Conservation (phyloP, 2,113 vertebrate species). For the Edolisoma coerulescens region DNA sequence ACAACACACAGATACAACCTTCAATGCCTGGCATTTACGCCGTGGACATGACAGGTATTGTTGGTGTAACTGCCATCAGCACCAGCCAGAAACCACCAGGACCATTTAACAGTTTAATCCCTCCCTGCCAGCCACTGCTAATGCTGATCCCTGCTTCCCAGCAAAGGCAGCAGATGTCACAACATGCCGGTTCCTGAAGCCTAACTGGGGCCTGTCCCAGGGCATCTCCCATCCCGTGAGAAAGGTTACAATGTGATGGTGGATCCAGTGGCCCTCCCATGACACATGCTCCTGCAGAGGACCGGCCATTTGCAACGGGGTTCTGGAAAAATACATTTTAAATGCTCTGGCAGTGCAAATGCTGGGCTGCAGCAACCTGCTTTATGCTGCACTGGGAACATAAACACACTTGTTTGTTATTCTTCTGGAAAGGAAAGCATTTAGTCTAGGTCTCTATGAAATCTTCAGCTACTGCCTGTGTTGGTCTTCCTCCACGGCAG, state of each 20-base stretch:
- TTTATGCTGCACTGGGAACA: fast-evolving
- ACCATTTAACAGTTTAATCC: neutral
- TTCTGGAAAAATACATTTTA: neutral
- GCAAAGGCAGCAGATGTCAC: neutral
- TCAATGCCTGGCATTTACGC: neutral
- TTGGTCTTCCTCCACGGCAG: fast-evolving
- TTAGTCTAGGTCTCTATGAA: neutral
- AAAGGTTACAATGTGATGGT: fast-evolving
- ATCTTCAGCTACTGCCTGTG: neutral
- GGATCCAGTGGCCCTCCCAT: fast-evolving
- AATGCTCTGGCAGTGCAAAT: fast-evolving
- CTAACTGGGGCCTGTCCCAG: neutral
- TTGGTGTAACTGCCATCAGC: neutral
- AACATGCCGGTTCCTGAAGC: neutral
- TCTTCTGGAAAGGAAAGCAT: neutral
- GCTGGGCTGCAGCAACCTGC: neutral
- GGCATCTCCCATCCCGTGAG: neutral
- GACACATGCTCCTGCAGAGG: fast-evolving
- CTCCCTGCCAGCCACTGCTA: neutral
- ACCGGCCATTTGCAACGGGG: fast-evolving
- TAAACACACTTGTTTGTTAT: neutral
- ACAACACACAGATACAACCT: neutral
- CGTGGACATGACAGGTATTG: neutral
- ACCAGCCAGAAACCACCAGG: neutral
- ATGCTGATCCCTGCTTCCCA: neutral